Evolutionary conservation across 2,113 vertebrate species (phyloP).

Genomic region (Odocoileus hemionus): DNA sequence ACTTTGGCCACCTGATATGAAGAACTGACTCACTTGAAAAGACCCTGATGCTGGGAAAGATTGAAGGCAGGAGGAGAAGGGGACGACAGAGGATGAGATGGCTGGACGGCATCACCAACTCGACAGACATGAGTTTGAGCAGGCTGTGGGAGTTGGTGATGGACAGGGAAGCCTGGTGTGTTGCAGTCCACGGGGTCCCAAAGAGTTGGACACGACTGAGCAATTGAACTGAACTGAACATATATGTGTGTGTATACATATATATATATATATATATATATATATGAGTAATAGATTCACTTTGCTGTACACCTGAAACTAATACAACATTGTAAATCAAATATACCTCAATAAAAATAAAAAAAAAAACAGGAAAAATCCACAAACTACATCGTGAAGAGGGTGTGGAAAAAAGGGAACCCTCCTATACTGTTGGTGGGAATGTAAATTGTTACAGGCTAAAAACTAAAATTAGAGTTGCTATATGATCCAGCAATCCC

Average conservation of each 20-base stretch:
- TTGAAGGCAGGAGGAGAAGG: background rate
- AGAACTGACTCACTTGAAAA: background rate
- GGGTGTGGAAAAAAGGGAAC: background rate
- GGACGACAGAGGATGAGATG: background rate
- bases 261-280: background rate
- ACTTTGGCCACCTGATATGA: background rate
- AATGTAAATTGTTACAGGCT: background rate
- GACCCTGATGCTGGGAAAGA: background rate
- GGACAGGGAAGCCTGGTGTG: background rate
- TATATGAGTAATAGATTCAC: background rate
- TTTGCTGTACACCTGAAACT: background rate
- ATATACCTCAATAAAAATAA: background rate
- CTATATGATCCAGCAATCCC: background rate
- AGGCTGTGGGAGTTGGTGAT: background rate
- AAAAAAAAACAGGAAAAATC: background rate
- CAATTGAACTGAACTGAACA: background rate
- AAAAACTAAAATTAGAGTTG: background rate
- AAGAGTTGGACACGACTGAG: background rate
- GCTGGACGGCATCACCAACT: background rate
- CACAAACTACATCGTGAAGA: background rate
- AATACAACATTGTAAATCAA: background rate
- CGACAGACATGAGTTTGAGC: accelerated
- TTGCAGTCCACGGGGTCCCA: background rate
- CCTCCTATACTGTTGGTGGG: background rate
- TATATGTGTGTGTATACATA: background rate